Evolutionary conservation across 35 echinoderm and acorn worm genomes (phyloP).

Genomic region (Eucidaris tribuloides): DNA sequence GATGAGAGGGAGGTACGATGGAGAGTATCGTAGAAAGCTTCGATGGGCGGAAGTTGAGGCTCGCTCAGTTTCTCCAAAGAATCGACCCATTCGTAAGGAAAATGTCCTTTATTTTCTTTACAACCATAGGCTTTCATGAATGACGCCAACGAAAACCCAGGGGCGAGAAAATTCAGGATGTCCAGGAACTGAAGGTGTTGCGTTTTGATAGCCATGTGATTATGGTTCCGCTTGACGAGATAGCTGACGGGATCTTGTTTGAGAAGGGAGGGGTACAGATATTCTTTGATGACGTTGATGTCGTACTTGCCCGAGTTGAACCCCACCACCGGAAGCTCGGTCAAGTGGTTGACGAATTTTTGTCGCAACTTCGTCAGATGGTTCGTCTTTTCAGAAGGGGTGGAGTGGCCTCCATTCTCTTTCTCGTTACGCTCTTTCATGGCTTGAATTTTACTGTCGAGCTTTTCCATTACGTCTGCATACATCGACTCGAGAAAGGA

Average conservation of each 20-base stretch:
- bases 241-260: conserved; percentile 15
- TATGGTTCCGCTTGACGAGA: not conserved
- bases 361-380: not conserved
- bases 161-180: not conserved
- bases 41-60: not conserved
- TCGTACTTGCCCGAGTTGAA: conserved; percentile 3
- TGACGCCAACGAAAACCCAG: conserved; percentile 9
- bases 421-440: too few species aligned
- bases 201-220: not conserved
- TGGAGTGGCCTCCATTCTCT: too few species aligned
- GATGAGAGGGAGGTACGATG: not conserved
- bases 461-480: too few species aligned
- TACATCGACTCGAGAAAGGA: too few species aligned
- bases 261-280: not conserved
- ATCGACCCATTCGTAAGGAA: conserved; percentile 26
- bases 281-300: conserved; percentile 1
- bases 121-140: conserved; percentile 42
- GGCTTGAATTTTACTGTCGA: too few species aligned
- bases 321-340: conserved; percentile 1
- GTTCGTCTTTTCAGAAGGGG: not conserved
- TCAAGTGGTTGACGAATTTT: not conserved
- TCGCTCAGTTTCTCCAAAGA: conserved; percentile 15
- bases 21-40: conserved; percentile 24
- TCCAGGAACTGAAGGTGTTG: conserved; percentile 9
- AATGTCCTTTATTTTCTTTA: not conserved